Percentiles rank a stretch among this genome's conserved stretches.
Evolutionary conservation across 1,140 invertebrate genomes (phyloP).

Genomic region (Tetragonula clypearis): DNA sequence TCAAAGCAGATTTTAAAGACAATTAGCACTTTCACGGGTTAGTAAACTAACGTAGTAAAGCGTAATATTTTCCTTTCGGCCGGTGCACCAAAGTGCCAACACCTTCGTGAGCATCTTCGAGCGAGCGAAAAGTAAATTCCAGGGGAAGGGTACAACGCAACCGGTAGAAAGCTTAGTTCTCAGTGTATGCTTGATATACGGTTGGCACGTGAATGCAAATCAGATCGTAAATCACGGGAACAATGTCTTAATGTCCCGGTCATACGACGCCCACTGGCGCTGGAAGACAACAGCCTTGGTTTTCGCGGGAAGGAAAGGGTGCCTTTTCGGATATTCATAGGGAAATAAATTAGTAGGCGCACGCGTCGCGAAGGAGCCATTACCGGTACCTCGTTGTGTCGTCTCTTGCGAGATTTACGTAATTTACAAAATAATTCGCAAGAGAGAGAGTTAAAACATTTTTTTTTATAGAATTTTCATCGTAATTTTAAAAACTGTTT

Average conservation of each 20-base stretch:
- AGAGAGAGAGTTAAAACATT: background rate
- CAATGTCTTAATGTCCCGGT: slow-evolving; percentile 83
- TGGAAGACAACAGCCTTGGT: slow-evolving; percentile 72
- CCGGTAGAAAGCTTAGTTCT: slow-evolving; percentile 75
- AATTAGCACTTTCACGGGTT: slow-evolving; percentile 1
- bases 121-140: slow-evolving; percentile 35
- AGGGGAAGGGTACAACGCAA: slow-evolving; percentile 36
- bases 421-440: background rate
- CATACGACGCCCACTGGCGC: slow-evolving; percentile 78
- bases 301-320: slow-evolving; percentile 66
- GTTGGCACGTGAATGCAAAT: slow-evolving; percentile 81
- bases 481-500: no score
- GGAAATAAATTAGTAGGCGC: slow-evolving; percentile 77
- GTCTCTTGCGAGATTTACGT: background rate
- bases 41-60: no score
- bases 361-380: slow-evolving; percentile 64
- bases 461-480: background rate
- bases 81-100: slow-evolving; percentile 28
- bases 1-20: background rate
- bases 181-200: slow-evolving; percentile 82
- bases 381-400: slow-evolving; percentile 49
- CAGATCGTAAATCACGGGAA: slow-evolving; percentile 82
- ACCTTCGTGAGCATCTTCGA: slow-evolving; percentile 33
- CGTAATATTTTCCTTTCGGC: background rate
- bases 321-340: slow-evolving; percentile 78